A percentile compares a stretch with the other conserved stretches of the same genome.
These are phyloP conservation scores for Bucorvus abyssinicus DNA, from an alignment of 2,797 vertebrate species.

Conservation along the genomic window DNA sequence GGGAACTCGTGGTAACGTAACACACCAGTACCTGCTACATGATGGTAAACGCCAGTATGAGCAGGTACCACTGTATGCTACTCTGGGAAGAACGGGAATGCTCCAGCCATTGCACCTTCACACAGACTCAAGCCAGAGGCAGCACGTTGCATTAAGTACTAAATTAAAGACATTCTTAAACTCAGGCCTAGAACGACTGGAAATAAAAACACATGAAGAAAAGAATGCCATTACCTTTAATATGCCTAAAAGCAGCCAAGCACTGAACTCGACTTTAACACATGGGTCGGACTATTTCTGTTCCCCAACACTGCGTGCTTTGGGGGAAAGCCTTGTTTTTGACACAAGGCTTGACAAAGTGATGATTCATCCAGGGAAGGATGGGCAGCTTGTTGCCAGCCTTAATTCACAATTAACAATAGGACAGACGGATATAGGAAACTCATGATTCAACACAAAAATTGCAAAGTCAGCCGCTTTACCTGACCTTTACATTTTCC, in stretches of 20 bases:
- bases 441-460: slow-evolving; percentile 44
- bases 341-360: slow-evolving; percentile 49
- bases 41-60: not conserved
- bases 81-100: not conserved
- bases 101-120: not conserved
- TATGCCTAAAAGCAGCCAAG: not conserved
- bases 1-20: not conserved
- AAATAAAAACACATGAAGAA: not conserved
- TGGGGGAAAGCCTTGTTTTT: slow-evolving; percentile 33
- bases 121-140: not conserved
- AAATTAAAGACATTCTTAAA: not conserved
- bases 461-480: not conserved
- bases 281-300: not conserved
- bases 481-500: not conserved
- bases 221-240: not conserved
- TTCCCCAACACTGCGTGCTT: not conserved
- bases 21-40: fast-evolving
- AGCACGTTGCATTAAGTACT: not conserved
- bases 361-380: slow-evolving; percentile 59
- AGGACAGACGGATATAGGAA: slow-evolving; percentile 17
- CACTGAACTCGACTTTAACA: not conserved
- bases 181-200: not conserved
- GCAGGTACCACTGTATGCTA: not conserved
- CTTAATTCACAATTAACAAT: slow-evolving; percentile 44
- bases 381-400: slow-evolving; percentile 36